Conservation (phyloP, 2,888 invertebrate genomes). For the Leptinotarsa peninsularis region DNA sequence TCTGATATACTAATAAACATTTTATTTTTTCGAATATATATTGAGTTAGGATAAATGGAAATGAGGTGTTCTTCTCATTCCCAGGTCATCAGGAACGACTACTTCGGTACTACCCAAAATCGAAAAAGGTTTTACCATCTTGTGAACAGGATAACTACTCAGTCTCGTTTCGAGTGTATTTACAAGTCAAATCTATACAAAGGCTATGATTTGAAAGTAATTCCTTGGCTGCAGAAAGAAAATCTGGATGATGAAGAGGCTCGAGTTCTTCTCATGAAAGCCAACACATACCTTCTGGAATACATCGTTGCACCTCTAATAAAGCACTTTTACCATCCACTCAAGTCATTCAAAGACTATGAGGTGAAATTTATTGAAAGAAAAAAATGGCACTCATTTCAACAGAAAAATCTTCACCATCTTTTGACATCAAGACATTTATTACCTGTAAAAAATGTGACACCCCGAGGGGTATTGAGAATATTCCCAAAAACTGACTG, state of each 20-base stretch:
- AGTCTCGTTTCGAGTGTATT: slow-evolving; percentile 46
- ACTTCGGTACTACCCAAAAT: slow-evolving; percentile 24
- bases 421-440: slow-evolving; percentile 25
- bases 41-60: slow-evolving; percentile 1
- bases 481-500: slow-evolving; percentile 47
- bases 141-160: slow-evolving; percentile 43
- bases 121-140: slow-evolving; percentile 26
- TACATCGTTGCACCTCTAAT: slow-evolving; percentile 48
- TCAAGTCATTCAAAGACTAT: slow-evolving; percentile 36
- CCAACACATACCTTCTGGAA: slow-evolving; percentile 44
- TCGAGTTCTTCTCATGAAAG: slow-evolving; percentile 25
- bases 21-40: background rate
- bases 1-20: too few relatives aligned
- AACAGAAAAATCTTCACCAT: slow-evolving; percentile 8
- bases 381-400: slow-evolving; percentile 43
- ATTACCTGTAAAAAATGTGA: background rate
- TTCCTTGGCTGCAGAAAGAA: slow-evolving; percentile 41
- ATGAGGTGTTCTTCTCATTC: slow-evolving; percentile 1
- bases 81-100: slow-evolving; percentile 25
- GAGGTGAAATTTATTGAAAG: slow-evolving; percentile 44
- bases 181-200: slow-evolving; percentile 38
- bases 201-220: slow-evolving; percentile 40
- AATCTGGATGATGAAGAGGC: slow-evolving; percentile 23
- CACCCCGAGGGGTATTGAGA: slow-evolving; percentile 42
- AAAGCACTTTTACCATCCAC: slow-evolving; percentile 45